phyloP scores from a whole-genome alignment of 2,113 vertebrate species.

The Geococcyx californianus region DNA sequence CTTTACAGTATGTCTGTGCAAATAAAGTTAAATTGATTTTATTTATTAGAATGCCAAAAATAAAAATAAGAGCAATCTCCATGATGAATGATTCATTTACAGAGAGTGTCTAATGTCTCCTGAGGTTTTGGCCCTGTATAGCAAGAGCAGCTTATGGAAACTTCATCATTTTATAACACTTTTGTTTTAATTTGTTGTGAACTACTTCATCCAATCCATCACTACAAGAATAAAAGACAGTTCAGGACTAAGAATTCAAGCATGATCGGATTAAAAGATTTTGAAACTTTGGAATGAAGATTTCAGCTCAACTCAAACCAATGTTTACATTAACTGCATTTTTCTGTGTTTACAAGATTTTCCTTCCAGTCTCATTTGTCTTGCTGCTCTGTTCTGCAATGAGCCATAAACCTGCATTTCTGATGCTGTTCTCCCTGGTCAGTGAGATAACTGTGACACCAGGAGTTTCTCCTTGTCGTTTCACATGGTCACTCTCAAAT shows the following conservation, averaged over 20 bases:
- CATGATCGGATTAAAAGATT: background rate
- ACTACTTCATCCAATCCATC: background rate
- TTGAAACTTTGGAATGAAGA: background rate
- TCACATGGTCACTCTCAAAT: background rate
- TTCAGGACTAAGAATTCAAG: background rate
- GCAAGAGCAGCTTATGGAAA: background rate
- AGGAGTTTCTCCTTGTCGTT: background rate
- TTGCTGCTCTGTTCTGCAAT: background rate
- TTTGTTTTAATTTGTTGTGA: background rate
- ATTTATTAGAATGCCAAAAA: background rate
- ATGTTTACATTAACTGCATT: background rate
- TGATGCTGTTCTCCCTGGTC: background rate
- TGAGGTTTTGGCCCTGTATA: background rate
- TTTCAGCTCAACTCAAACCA: background rate
- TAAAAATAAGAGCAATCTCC: background rate
- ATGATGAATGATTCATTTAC: background rate
- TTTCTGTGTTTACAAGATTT: background rate
- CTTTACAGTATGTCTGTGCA: background rate
- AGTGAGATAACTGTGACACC: background rate
- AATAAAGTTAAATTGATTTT: background rate
- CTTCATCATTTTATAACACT: background rate
- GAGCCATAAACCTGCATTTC: background rate
- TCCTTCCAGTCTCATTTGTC: background rate
- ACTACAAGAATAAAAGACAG: background rate
- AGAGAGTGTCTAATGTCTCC: background rate